Evolutionary conservation across 2,797 vertebrate species (phyloP).

Genomic region (Sparus aurata): DNA sequence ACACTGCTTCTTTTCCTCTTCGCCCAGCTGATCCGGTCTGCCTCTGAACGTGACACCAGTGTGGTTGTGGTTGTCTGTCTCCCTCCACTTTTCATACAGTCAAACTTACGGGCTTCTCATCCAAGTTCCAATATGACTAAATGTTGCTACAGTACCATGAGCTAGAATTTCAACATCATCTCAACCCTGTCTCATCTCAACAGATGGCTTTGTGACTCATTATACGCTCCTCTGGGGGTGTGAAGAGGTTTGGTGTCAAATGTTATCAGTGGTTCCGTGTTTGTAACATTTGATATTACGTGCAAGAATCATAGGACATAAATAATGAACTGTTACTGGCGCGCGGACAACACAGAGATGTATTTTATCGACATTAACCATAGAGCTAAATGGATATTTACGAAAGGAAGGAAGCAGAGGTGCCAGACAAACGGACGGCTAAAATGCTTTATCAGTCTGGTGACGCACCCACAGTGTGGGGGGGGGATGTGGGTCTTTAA

Average conservation of each 20-base stretch:
- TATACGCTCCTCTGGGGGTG: constrained; percentile 53
- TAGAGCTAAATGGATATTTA: background rate
- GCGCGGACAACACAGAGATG: background rate
- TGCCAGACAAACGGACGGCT: constrained; percentile 12
- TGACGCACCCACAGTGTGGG: background rate
- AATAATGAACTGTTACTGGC: background rate
- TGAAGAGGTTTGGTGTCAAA: constrained; percentile 50
- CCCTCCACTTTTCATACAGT: background rate
- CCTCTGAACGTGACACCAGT: background rate
- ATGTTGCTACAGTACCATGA: constrained; percentile 27
- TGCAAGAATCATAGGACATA: background rate
- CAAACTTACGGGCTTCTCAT: background rate
- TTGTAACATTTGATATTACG: background rate
- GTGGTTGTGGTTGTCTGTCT: background rate
- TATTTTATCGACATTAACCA: background rate
- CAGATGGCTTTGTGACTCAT: constrained; percentile 69
- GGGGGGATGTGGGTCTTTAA: constrained; percentile 18
- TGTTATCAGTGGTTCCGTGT: constrained; percentile 35
- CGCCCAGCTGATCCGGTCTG: background rate
- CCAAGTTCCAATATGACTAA: constrained; percentile 58
- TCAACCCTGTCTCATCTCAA: constrained; percentile 2
- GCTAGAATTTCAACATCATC: constrained; percentile 52
- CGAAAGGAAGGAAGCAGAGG: background rate
- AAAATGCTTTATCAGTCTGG: constrained; percentile 2
- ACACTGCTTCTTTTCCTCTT: background rate